Percentiles rank a stretch among this genome's conserved stretches.
phyloP scores from a whole-genome alignment of 2,797 vertebrate species.

The Brachymystax lenok region DNA sequence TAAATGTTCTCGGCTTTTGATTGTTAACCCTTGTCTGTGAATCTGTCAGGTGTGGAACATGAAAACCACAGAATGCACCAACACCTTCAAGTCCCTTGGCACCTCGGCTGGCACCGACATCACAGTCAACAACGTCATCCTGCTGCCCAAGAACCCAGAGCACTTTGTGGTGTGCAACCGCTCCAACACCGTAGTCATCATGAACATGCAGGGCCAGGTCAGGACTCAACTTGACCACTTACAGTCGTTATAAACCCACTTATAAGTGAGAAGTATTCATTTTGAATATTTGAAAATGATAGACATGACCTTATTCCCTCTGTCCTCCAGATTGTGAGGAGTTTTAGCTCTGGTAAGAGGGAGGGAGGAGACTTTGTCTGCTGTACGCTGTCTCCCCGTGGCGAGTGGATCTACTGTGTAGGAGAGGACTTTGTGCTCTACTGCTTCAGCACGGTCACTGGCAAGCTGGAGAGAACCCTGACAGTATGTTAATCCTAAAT shows the following conservation, averaged over 20 bases:
- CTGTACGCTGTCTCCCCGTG: constrained; percentile 93
- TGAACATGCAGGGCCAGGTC: constrained; percentile 99
- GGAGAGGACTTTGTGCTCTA: constrained; percentile 99
- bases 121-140: constrained; percentile 93
- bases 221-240: constrained; percentile 8
- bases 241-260: too few relatives aligned
- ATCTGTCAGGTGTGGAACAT: constrained; percentile 90
- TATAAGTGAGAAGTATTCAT: not conserved
- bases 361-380: constrained; percentile 99
- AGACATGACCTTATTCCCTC: not conserved
- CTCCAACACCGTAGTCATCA: constrained; percentile 98
- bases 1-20: too few relatives aligned
- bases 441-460: constrained; percentile 97
- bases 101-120: constrained; percentile 96
- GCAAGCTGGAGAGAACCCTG: constrained; percentile 98
- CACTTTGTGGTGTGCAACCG: constrained; percentile 99
- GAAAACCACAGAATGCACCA: constrained; percentile 95
- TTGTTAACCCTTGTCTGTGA: not conserved
- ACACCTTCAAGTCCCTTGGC: constrained; percentile 95
- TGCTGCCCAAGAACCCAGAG: constrained; percentile 97
- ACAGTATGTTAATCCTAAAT: constrained; percentile 77
- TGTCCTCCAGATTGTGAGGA: constrained; percentile 90
- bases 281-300: not conserved
- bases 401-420: constrained; percentile 99
- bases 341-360: constrained; percentile 99